phyloP scores from a whole-genome alignment of 2,797 vertebrate genomes.

The Danionella dracula region DNA sequence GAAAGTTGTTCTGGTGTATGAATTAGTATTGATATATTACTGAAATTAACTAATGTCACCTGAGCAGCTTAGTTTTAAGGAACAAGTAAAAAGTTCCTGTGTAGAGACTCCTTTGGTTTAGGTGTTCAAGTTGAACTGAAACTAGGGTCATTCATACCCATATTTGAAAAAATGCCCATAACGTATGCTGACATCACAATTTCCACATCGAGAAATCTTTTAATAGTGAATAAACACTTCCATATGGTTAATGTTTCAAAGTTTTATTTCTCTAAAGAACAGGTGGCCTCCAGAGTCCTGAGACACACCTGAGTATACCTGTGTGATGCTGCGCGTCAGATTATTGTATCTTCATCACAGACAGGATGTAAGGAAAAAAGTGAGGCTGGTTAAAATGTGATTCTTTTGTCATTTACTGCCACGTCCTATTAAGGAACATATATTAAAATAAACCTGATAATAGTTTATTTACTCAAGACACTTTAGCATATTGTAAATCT shows the following conservation, averaged over 20 bases:
- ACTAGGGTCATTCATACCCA: neutral
- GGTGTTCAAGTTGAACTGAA: too few relatives aligned
- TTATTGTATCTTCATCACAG: neutral
- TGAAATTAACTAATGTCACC: too few relatives aligned
- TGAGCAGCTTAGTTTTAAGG: too few relatives aligned
- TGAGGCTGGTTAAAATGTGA: neutral
- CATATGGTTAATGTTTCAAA: neutral
- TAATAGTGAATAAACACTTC: neutral
- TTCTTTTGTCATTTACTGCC: constrained; percentile 12
- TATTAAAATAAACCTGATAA: neutral
- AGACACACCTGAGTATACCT: constrained; percentile 3
- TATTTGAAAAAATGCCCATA: neutral
- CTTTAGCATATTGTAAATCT: neutral
- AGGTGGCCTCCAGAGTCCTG: constrained; percentile 7
- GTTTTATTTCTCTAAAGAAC: constrained; percentile 3
- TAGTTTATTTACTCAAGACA: neutral
- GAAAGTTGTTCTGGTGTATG: too few relatives aligned
- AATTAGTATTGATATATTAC: too few relatives aligned
- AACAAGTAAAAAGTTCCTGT: too few relatives aligned
- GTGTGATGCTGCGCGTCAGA: neutral
- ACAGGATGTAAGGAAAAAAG: neutral
- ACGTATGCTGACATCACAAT: neutral
- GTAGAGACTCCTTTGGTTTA: too few relatives aligned
- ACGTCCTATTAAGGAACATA: neutral
- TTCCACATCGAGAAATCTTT: neutral